Conservation (phyloP, 2,888 invertebrate species). For the Timema cristinae region DNA sequence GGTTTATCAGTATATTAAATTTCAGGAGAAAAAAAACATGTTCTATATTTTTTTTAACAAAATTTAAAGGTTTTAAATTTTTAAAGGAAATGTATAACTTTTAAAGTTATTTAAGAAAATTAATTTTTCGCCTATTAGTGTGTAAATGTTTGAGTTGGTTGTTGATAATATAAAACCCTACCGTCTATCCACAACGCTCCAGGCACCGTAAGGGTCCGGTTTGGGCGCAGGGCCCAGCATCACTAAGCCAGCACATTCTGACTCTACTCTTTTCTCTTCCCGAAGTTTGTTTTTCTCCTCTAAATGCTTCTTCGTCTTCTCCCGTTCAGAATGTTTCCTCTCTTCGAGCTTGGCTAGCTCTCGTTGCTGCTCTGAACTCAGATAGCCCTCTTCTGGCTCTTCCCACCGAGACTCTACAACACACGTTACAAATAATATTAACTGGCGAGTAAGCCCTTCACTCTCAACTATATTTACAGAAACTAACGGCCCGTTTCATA, state of each 20-base stretch:
- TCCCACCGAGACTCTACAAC: constrained; percentile 71
- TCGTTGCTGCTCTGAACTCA: constrained; percentile 62
- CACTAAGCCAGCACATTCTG: constrained; percentile 43
- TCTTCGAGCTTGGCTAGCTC: constrained; percentile 43
- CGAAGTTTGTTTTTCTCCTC: constrained; percentile 48
- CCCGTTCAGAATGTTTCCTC: constrained; percentile 37
- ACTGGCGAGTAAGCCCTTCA: no score
- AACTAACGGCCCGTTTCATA: no score
- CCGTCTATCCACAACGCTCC: constrained; percentile 64
- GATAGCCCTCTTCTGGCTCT: constrained; percentile 65
- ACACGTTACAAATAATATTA: no score
- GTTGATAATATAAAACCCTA: no score
- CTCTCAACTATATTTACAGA: no score
- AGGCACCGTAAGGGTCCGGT: constrained; percentile 69
- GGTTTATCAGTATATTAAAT: not conserved
- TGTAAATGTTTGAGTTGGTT: no score
- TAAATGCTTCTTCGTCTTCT: constrained; percentile 37
- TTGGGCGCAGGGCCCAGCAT: constrained; percentile 58
- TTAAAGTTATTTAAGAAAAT: no score
- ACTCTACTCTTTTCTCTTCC: constrained; percentile 45
- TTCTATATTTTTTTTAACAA: not conserved
- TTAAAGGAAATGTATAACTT: not conserved
- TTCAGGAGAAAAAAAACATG: not conserved
- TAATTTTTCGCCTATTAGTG: no score
- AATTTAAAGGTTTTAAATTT: not conserved